Conservation (phyloP, 2,113 vertebrate genomes). For the Picathartes gymnocephalus region DNA sequence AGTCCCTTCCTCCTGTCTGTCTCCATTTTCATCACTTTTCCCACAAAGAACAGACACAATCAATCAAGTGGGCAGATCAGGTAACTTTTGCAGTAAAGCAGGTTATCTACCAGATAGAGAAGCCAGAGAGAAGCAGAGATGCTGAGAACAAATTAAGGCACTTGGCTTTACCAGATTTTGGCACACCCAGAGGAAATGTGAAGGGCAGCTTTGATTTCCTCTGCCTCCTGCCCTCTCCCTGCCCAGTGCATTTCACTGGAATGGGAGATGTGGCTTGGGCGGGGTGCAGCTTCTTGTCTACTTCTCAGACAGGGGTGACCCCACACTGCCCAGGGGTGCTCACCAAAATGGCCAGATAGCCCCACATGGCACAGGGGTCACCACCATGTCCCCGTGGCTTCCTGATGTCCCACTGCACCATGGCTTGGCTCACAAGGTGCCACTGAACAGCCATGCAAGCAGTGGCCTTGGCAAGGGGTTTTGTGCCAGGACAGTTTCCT, state of each 20-base stretch:
- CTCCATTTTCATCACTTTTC: not conserved
- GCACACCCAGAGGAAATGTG: not conserved
- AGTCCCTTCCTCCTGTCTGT: not conserved
- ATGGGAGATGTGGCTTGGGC: not conserved
- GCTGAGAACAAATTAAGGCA: not conserved
- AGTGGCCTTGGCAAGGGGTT: not conserved
- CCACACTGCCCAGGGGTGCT: fast-evolving
- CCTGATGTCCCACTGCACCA: fast-evolving
- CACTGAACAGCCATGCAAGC: fast-evolving
- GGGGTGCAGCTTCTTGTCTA: not conserved
- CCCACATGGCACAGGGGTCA: not conserved
- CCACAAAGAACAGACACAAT: not conserved
- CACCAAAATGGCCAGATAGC: not conserved
- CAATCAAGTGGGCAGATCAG: not conserved
- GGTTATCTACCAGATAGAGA: not conserved
- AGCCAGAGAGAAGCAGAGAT: not conserved
- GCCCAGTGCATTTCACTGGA: not conserved
- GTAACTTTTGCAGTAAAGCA: not conserved
- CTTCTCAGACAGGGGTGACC: not conserved
- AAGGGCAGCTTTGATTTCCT: not conserved
- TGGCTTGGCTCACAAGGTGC: not conserved
- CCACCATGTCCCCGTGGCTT: fast-evolving
- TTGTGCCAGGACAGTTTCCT: not conserved
- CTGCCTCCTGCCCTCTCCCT: not conserved
- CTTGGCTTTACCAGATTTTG: not conserved